These are phyloP conservation scores for Hermaeophaga mercurialis DNA, from an alignment of 2,888 invertebrate genomes.

Conservation along the genomic window DNA sequence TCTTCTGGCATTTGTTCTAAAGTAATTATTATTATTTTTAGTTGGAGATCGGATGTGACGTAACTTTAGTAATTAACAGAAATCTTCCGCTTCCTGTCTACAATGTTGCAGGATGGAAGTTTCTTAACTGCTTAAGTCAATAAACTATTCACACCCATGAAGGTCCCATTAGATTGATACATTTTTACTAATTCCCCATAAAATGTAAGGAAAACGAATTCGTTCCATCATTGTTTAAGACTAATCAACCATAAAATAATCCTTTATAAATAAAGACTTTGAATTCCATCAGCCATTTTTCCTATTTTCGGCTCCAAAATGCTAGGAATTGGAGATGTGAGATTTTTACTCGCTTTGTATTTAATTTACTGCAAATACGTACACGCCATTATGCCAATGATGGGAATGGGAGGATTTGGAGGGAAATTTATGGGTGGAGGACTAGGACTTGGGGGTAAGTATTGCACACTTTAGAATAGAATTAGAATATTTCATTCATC, in stretches of 20 bases:
- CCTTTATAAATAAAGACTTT: constrained; percentile 6
- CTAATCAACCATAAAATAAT: constrained; percentile 8
- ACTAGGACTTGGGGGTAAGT: constrained; percentile 13
- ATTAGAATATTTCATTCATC: too few species aligned
- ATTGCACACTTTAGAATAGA: too few species aligned
- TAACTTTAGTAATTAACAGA: too few species aligned
- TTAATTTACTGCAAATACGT: constrained; percentile 45
- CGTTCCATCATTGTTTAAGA: constrained; percentile 8
- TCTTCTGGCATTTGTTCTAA: too few species aligned
- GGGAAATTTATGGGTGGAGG: constrained; percentile 15
- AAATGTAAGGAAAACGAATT: constrained; percentile 7
- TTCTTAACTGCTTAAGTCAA: constrained; percentile 1
- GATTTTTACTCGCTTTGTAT: constrained; percentile 56
- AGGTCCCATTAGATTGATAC: neutral
- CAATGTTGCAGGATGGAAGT: neutral
- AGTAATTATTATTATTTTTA: too few species aligned
- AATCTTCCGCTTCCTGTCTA: too few species aligned
- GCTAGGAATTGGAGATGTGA: constrained; percentile 48
- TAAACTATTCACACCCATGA: neutral
- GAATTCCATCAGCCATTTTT: neutral
- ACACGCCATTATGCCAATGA: constrained; percentile 2
- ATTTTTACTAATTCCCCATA: constrained; percentile 1
- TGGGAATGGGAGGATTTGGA: constrained; percentile 15
- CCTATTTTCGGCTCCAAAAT: neutral
- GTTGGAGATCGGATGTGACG: too few species aligned